phyloP scores from a whole-genome alignment of 2,797 vertebrate species.

The Luscinia megarhynchos region DNA sequence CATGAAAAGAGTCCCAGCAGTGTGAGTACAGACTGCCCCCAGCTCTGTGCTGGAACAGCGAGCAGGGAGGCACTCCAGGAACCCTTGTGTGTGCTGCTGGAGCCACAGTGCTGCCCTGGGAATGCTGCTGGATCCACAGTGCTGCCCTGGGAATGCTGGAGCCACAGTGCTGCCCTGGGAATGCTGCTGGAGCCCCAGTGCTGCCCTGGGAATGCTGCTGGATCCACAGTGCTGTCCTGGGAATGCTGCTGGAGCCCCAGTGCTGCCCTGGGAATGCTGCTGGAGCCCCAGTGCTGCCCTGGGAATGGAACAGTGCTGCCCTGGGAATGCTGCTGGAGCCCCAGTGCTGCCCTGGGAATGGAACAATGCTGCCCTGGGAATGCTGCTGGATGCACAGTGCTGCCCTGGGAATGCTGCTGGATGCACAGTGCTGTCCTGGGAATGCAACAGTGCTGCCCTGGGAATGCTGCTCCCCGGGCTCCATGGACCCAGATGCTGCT shows the following conservation, averaged over 20 bases:
- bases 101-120: not conserved
- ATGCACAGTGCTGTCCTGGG: too few relatives aligned
- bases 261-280: too few relatives aligned
- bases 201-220: not conserved
- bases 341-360: not conserved
- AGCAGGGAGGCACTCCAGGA: not conserved
- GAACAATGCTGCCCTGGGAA: too few relatives aligned
- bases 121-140: too few relatives aligned
- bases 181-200: not conserved
- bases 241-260: too few relatives aligned
- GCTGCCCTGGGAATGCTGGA: not conserved
- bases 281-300: too few relatives aligned
- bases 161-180: not conserved
- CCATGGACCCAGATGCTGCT: not conserved
- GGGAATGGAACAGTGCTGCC: not conserved
- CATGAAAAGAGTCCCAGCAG: not conserved
- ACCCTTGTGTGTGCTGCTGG: not conserved
- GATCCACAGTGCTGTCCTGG: too few relatives aligned
- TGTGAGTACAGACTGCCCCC: not conserved
- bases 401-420: too few relatives aligned
- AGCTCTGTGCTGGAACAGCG: fast-evolving
- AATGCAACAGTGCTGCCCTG: too few relatives aligned
- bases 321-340: not conserved
- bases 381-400: too few relatives aligned
- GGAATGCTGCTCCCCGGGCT: not conserved